A percentile compares a stretch with the other conserved stretches of the same genome.
Evolutionary conservation across 2,113 vertebrate species (phyloP).

Genomic region (Morone saxatilis): DNA sequence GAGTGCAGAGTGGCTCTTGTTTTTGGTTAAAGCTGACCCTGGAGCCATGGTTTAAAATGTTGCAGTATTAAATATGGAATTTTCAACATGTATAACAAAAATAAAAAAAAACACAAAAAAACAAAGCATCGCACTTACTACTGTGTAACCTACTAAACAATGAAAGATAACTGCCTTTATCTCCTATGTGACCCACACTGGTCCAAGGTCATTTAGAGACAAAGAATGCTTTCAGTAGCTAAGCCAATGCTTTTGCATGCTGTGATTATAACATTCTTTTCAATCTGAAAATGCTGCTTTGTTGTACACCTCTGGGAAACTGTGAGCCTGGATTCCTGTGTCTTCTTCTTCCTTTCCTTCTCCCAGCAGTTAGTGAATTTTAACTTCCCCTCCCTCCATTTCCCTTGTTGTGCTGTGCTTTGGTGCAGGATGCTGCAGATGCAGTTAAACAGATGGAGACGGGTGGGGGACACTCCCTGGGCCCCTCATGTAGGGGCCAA

Average conservation of each 20-base stretch:
- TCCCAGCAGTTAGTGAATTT: conserved; percentile 41
- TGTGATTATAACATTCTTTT: conserved; percentile 15
- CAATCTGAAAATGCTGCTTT: conserved; percentile 13
- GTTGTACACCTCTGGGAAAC: conserved; percentile 7
- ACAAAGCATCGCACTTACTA: neutral
- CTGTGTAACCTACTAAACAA: neutral
- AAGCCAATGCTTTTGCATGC: neutral
- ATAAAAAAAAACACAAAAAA: neutral
- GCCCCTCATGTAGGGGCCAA: conserved; percentile 73
- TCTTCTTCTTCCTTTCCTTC: conserved; percentile 24
- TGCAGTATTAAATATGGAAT: neutral
- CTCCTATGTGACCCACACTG: neutral
- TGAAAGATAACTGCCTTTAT: neutral
- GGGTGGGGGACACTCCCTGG: conserved; percentile 22
- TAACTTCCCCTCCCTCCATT: conserved; percentile 53
- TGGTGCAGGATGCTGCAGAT: conserved; percentile 40
- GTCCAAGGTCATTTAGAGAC: conserved; percentile 44
- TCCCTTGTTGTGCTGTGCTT: conserved; percentile 34
- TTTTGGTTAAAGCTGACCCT: neutral
- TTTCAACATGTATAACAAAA: neutral
- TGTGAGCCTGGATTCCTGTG: neutral
- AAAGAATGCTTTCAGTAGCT: conserved; percentile 12
- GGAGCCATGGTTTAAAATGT: neutral
- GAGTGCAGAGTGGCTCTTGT: neutral
- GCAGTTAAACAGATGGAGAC: conserved; percentile 74